Base-by-base conservation (phyloP, 30 jellyfish, hydroid and myxozoan species). In the Aurelia sp. region DNA sequence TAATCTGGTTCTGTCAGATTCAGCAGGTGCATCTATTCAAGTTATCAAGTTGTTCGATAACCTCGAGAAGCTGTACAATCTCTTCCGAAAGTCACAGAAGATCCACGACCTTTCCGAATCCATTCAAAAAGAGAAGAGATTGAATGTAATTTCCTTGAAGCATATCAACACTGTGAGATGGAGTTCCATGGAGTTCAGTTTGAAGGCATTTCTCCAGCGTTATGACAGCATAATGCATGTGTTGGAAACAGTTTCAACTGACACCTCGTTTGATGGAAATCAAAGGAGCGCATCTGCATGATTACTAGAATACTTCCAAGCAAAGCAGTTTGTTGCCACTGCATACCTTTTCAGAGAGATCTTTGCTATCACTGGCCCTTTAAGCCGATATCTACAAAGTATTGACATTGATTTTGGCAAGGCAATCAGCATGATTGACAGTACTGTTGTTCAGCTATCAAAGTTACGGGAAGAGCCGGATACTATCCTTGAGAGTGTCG, bases 401-500 rank as follows among this genome's bases (percentile, higher is more conserved):
- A 22, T 62, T 7, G 50, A 37, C 10, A 37, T 37, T 4, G 50
- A 37, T 37, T 37, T 37, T 37, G 50, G 50, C 50, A 77, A 57
- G 63, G 88, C 88, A 59, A 57, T 77, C 78, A 77, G 79, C 79
- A 61, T 77, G 80, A 62, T 77, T 57, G 88, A 77, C 86, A 74
- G 86, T 53, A 78, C 74, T 41, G 11, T 74, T 74, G 74, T 40
- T 50, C 74, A 51, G 58, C 74, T 74, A 74, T 37, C 86, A 12
- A 74, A 47, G 76, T 74, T 74, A 74, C 86, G 86, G 73, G 86
- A 30, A 78, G 40, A 78, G 89, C 89, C 89, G 16, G 89, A 78
- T 67, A 78, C 23, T 58, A 78, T 78, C 65, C 1, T 78, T 78
- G 69, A 60, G 64, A 78, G 66, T 31, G 83, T 78, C 13, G 82